Evolutionary conservation across 2,888 invertebrate genomes (phyloP).

Genomic region (Leptinotarsa juncta): DNA sequence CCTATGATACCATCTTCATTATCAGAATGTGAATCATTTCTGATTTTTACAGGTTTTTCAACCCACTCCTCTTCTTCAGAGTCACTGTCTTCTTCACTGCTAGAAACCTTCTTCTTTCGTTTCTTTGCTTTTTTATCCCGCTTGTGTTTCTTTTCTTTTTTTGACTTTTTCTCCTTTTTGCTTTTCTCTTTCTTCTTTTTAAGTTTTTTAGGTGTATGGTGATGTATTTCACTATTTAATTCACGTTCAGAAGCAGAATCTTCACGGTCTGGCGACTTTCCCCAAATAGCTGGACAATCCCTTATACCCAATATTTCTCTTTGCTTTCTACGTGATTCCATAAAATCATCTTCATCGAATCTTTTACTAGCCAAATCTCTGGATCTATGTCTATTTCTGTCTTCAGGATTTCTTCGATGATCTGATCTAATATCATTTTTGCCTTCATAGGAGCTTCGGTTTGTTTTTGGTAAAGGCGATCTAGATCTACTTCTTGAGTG

Average conservation of each 20-base stretch:
- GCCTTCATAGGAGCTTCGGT: conserved; percentile 6
- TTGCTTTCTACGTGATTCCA: conserved; percentile 78
- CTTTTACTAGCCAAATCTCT: conserved; percentile 41
- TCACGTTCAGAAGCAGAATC: conserved; percentile 67
- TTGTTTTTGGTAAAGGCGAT: conserved; percentile 26
- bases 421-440: conserved; percentile 22
- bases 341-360: conserved; percentile 71
- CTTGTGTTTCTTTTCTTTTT: conserved; percentile 70
- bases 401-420: conserved; percentile 23
- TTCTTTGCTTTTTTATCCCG: conserved; percentile 69
- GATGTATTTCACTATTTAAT: conserved; percentile 53
- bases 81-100: conserved; percentile 65
- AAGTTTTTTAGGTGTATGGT: conserved; percentile 38
- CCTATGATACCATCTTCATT: conserved; percentile 70
- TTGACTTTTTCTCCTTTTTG: conserved; percentile 70
- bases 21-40: conserved; percentile 54
- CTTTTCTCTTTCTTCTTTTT: conserved; percentile 70
- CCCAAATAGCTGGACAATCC: conserved; percentile 79
- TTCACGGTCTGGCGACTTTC: conserved; percentile 77
- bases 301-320: conserved; percentile 80
- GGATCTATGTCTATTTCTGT: conserved; percentile 29
- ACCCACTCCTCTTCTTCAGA: conserved; percentile 74
- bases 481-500: conserved; percentile 41
- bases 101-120: conserved; percentile 60
- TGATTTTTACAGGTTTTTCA: conserved; percentile 67